Evolutionary conservation across 1,140 invertebrate genomes (phyloP).

Genomic region (Zaprionus inermis): DNA sequence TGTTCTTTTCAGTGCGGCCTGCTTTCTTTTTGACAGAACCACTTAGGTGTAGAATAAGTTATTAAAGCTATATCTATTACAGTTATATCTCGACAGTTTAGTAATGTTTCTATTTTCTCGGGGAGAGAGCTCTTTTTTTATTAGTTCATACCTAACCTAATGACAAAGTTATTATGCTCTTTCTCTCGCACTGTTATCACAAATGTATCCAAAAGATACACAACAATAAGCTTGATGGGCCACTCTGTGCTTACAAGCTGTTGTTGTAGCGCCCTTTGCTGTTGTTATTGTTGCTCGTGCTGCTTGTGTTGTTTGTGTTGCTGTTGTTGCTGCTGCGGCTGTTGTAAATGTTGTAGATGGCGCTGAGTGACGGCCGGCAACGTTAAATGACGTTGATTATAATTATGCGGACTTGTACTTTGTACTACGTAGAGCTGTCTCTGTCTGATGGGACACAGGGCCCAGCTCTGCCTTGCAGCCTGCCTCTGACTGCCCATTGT

Average conservation of each 20-base stretch:
- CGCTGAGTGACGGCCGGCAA: slow-evolving; percentile 80
- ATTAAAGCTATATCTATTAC: slow-evolving; percentile 41
- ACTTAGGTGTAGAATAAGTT: neutral
- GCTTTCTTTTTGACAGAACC: neutral
- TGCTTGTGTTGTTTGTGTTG: slow-evolving; percentile 32
- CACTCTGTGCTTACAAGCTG: slow-evolving; percentile 64
- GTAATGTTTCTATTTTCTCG: slow-evolving; percentile 40
- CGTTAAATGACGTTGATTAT: slow-evolving; percentile 82
- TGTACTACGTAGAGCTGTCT: slow-evolving; percentile 57
- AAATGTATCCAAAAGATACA: slow-evolving; percentile 79
- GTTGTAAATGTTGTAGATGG: slow-evolving; percentile 63
- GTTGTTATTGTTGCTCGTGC: slow-evolving; percentile 18
- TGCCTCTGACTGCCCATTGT: slow-evolving; percentile 37
- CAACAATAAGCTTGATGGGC: slow-evolving; percentile 70
- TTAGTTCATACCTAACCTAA: slow-evolving; percentile 56
- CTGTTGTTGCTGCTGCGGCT: slow-evolving; percentile 37
- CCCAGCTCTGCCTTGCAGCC: slow-evolving; percentile 37
- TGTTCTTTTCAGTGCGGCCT: neutral
- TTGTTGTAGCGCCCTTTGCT: slow-evolving; percentile 26
- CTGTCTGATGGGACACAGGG: slow-evolving; percentile 56
- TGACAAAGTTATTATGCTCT: slow-evolving; percentile 72
- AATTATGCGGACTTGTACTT: slow-evolving; percentile 82
- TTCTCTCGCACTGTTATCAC: slow-evolving; percentile 65
- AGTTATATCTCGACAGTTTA: slow-evolving; percentile 20
- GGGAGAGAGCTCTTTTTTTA: slow-evolving; percentile 33